These are phyloP conservation scores for Prostheceraeus crozeri DNA, from an alignment of 2,888 invertebrate genomes.

Conservation along the genomic window DNA sequence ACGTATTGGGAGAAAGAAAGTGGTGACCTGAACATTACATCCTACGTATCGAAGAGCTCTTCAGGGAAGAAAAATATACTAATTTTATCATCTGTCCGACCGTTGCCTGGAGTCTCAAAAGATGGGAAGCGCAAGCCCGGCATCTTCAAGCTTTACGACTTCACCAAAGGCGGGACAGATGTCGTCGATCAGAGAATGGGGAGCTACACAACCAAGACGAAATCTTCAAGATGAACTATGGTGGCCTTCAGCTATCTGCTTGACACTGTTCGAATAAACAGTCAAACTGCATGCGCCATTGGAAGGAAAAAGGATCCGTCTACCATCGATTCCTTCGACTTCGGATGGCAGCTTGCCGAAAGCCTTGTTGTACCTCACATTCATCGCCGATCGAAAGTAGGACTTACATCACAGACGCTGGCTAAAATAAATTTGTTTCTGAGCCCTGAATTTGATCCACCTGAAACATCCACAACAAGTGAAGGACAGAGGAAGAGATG, in stretches of 20 bases:
- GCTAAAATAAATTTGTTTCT: constrained; percentile 13
- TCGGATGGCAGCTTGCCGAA: constrained; percentile 21
- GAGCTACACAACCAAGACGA: constrained; percentile 10
- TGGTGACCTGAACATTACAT: constrained; percentile 13
- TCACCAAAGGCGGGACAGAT: constrained; percentile 21
- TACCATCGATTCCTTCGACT: constrained; percentile 11
- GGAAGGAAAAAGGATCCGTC: background rate
- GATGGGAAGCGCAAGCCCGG: background rate
- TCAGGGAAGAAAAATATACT: constrained; percentile 9
- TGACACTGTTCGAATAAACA: constrained; percentile 5
- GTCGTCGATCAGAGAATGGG: constrained; percentile 4
- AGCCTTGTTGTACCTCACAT: background rate
- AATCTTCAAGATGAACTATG: background rate
- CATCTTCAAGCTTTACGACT: constrained; percentile 9
- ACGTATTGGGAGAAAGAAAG: no score
- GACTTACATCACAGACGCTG: constrained; percentile 1
- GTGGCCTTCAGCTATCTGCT: constrained; percentile 16
- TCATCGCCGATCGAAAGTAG: background rate
- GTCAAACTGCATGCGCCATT: background rate
- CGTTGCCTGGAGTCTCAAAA: background rate
- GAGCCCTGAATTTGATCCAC: no score
- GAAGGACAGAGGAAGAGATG: no score
- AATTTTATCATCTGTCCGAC: constrained; percentile 1
- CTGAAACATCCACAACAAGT: no score
- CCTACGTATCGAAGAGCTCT: background rate